phyloP scores from a whole-genome alignment of 2,888 invertebrate species.

The Nipponacmea schrenckii region DNA sequence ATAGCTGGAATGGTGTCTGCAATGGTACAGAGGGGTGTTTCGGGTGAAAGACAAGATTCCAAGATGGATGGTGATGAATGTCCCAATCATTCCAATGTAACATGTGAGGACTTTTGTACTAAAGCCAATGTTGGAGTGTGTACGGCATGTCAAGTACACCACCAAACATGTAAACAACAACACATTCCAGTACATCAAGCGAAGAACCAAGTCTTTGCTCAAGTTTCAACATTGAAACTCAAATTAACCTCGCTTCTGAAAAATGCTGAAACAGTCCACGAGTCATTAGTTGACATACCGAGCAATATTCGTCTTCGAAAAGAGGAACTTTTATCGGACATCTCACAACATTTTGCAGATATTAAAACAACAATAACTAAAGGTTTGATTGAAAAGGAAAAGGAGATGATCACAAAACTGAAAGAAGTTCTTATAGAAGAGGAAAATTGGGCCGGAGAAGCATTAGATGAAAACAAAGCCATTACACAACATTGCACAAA shows the following conservation, averaged over 20 bases:
- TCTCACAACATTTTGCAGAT: conserved; percentile 13
- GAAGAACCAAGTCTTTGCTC: background rate
- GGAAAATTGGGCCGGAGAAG: conserved; percentile 3
- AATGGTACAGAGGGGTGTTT: background rate
- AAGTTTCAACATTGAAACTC: background rate
- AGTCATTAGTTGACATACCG: conserved; percentile 4
- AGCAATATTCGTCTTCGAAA: conserved; percentile 4
- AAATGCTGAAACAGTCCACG: background rate
- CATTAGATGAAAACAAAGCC: conserved; percentile 3
- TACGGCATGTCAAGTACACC: background rate
- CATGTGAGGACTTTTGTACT: conserved; percentile 9
- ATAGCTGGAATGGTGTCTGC: conserved; percentile 39
- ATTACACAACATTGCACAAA: conserved; percentile 9
- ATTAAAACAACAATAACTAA: conserved; percentile 5
- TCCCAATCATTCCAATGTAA: conserved; percentile 6
- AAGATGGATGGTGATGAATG: conserved; percentile 8
- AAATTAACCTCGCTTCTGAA: background rate
- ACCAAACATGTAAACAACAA: conserved; percentile 2
- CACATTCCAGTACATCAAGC: conserved; percentile 9
- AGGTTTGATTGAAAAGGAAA: conserved; percentile 12
- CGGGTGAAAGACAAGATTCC: background rate
- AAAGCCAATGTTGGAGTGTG: conserved; percentile 3
- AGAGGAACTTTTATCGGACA: conserved; percentile 10
- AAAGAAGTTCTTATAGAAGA: conserved; percentile 10
- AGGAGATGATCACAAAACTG: conserved; percentile 10